Evolutionary conservation across 2,113 vertebrate species (phyloP).

Genomic region (Tachysurus vachellii): DNA sequence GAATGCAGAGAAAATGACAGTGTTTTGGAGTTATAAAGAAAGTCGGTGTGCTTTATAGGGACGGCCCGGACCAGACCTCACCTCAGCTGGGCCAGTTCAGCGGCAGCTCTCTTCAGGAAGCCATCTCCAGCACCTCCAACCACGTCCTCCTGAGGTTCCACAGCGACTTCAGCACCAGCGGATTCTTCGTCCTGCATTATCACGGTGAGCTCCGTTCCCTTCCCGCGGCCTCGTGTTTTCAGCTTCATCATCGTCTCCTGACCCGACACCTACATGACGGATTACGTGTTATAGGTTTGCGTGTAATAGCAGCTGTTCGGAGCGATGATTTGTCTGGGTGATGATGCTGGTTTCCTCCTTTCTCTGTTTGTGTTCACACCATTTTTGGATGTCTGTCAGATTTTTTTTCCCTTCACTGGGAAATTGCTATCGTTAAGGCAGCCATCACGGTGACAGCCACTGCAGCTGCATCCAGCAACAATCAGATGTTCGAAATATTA

Average conservation of each 20-base stretch:
- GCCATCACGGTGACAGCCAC: background rate
- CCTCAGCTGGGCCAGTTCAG: conserved; percentile 76
- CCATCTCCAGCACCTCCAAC: conserved; percentile 72
- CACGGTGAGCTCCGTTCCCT: conserved; percentile 61
- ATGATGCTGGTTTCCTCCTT: background rate
- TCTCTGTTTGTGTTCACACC: background rate
- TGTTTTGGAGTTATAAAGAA: background rate
- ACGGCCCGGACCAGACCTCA: conserved; percentile 72
- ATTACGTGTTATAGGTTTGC: background rate
- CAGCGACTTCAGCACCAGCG: conserved; percentile 78
- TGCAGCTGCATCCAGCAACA: background rate
- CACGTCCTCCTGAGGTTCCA: conserved; percentile 78
- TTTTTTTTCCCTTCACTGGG: background rate
- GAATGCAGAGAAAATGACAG: background rate
- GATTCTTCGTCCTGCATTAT: conserved; percentile 74
- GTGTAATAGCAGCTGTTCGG: background rate
- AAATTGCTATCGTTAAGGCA: background rate
- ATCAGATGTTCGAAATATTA: background rate
- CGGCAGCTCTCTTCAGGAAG: conserved; percentile 65
- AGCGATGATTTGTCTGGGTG: background rate
- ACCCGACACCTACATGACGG: background rate
- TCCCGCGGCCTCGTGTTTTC: too few relatives aligned
- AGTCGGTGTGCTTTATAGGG: conserved; percentile 58
- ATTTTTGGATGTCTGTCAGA: background rate
- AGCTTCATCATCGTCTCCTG: background rate